Evolutionary conservation across 1,140 invertebrate species (phyloP).

Genomic region (Pseudomyrmex sp.): DNA sequence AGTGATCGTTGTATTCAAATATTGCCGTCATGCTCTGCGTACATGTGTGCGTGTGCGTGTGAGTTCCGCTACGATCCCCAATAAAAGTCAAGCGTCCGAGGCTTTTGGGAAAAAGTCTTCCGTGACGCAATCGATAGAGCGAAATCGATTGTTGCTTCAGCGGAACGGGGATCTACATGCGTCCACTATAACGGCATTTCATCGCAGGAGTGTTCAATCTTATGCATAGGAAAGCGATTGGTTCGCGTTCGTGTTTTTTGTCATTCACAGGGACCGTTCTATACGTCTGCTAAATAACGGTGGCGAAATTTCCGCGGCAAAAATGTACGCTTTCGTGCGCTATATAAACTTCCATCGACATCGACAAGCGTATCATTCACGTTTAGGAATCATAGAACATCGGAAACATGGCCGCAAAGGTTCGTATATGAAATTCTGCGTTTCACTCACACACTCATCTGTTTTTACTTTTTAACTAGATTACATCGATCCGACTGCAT

Average conservation of each 20-base stretch:
- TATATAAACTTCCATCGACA: slow-evolving; percentile 75
- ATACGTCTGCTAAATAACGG: slow-evolving; percentile 76
- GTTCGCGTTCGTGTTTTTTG: slow-evolving; percentile 57
- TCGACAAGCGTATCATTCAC: slow-evolving; percentile 73
- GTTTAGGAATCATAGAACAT: slow-evolving; percentile 66
- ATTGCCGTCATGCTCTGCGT: neutral
- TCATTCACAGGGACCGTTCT: slow-evolving; percentile 58
- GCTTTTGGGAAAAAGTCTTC: slow-evolving; percentile 49
- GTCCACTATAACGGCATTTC: slow-evolving; percentile 24
- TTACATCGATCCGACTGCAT: neutral
- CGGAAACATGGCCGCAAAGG: slow-evolving; percentile 76
- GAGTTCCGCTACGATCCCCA: neutral
- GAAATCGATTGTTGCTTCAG: slow-evolving; percentile 52
- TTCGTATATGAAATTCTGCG: slow-evolving; percentile 61
- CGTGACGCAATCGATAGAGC: slow-evolving; percentile 57
- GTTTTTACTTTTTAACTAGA: too few species aligned
- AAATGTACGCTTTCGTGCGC: slow-evolving; percentile 58
- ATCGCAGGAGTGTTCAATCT: slow-evolving; percentile 51
- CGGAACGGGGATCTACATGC: slow-evolving; percentile 15
- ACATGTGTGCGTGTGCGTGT: neutral
- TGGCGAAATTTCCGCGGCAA: slow-evolving; percentile 75
- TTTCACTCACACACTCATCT: too few species aligned
- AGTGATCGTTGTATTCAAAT: slow-evolving; percentile 9
- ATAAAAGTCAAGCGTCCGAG: slow-evolving; percentile 24
- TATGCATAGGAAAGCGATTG: slow-evolving; percentile 62